Conservation (phyloP, 2,113 vertebrate species). For the Tragelaphus strepsiceros region DNA sequence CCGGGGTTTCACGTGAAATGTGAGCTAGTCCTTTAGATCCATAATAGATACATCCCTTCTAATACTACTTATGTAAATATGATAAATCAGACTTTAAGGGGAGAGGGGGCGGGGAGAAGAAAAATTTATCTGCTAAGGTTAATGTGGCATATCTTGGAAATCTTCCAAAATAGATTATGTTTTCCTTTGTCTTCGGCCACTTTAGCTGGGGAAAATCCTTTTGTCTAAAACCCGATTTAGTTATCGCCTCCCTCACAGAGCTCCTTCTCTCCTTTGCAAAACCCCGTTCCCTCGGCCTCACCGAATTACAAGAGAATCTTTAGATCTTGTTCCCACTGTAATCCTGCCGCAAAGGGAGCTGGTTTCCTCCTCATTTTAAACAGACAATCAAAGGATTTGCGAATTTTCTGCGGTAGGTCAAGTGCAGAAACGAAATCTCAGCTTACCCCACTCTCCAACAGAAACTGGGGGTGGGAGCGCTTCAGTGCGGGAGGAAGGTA, state of each 20-base stretch:
- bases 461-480: constrained; percentile 60
- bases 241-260: constrained; percentile 78
- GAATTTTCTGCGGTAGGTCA: constrained; percentile 88
- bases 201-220: constrained; percentile 83
- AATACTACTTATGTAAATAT: constrained; percentile 84
- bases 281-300: constrained; percentile 78
- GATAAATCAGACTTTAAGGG: constrained; percentile 73
- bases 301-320: constrained; percentile 82
- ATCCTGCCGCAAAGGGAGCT: constrained; percentile 80
- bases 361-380: constrained; percentile 84
- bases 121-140: constrained; percentile 80
- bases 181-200: constrained; percentile 81
- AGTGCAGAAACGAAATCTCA: constrained; percentile 82
- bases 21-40: constrained; percentile 77
- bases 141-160: constrained; percentile 83
- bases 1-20: constrained; percentile 74
- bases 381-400: constrained; percentile 82
- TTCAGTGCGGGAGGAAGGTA: neutral
- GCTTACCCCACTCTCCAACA: constrained; percentile 66
- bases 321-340: constrained; percentile 84
- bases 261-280: constrained; percentile 82
- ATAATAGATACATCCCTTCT: constrained; percentile 78
- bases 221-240: constrained; percentile 80
- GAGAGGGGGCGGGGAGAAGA: constrained; percentile 65
- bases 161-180: constrained; percentile 83